Percentiles rank a stretch among this genome's conserved stretches.
Conservation (phyloP, 2,888 invertebrate species). For the Plagodis dolabraria region DNA sequence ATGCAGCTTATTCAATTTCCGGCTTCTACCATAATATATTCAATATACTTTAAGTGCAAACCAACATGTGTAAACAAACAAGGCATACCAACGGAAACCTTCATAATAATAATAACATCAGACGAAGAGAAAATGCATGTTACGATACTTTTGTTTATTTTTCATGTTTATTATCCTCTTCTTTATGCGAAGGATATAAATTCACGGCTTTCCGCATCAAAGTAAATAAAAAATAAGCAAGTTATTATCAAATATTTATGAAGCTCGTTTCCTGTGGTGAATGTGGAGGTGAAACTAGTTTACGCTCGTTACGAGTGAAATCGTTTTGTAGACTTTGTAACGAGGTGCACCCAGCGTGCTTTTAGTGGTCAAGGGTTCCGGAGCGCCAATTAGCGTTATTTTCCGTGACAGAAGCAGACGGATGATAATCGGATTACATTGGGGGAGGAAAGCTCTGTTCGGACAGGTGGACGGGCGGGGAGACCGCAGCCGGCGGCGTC, state of each 20-base stretch:
- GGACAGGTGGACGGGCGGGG: slow-evolving; percentile 62
- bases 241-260: slow-evolving; percentile 32
- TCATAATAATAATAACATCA: slow-evolving; percentile 31
- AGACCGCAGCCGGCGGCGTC: slow-evolving; percentile 32
- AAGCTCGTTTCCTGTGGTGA: slow-evolving; percentile 16
- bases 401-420: slow-evolving; percentile 53
- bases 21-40: slow-evolving; percentile 23
- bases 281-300: slow-evolving; percentile 10
- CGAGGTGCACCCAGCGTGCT: slow-evolving; percentile 37
- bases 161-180: slow-evolving; percentile 39
- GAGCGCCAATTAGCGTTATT: slow-evolving; percentile 52
- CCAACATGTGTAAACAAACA: slow-evolving; percentile 17
- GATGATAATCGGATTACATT: slow-evolving; percentile 65
- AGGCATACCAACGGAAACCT: slow-evolving; percentile 33
- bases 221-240: slow-evolving; percentile 26
- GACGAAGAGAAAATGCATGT: slow-evolving; percentile 32
- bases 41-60: slow-evolving; percentile 17
- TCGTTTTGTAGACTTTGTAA: slow-evolving; percentile 18
- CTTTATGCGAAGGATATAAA: slow-evolving; percentile 31
- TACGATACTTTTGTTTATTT: slow-evolving; percentile 34
- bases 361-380: slow-evolving; percentile 36
- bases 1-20: slow-evolving; percentile 31
- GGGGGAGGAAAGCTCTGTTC: slow-evolving; percentile 48
- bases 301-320: slow-evolving; percentile 25
- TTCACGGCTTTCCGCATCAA: slow-evolving; percentile 30